Evolutionary conservation across 2,113 vertebrate genomes (phyloP).

Genomic region (Centrocercus urophasianus): DNA sequence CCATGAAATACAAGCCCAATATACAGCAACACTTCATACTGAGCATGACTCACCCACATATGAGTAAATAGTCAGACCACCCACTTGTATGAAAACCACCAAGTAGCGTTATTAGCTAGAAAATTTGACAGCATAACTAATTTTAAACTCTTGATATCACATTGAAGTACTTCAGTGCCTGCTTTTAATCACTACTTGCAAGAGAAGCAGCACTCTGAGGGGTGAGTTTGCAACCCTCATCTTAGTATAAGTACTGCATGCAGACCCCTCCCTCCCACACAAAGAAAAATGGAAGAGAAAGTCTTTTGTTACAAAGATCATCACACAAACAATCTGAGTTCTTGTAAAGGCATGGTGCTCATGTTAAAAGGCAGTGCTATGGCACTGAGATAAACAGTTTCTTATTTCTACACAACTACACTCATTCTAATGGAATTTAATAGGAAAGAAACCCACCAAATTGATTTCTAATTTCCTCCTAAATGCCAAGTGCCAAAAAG

Average conservation of each 20-base stretch:
- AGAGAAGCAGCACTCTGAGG: not conserved
- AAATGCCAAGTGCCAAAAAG: not conserved
- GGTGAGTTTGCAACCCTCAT: not conserved
- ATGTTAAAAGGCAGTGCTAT: not conserved
- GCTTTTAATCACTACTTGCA: not conserved
- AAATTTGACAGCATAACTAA: not conserved
- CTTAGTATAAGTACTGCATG: fast-evolving
- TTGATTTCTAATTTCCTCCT: not conserved
- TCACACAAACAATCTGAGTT: not conserved
- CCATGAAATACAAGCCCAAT: not conserved
- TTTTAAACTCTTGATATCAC: not conserved
- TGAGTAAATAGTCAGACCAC: not conserved
- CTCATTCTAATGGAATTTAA: not conserved
- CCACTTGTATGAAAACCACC: not conserved
- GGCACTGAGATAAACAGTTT: not conserved
- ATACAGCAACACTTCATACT: not conserved
- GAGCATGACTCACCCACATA: not conserved
- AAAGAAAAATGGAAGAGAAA: not conserved
- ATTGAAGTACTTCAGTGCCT: not conserved
- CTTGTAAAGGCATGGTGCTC: not conserved
- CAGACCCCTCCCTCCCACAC: not conserved
- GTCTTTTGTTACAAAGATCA: not conserved
- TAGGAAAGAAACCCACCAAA: not conserved
- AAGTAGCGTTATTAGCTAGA: not conserved
- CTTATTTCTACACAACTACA: fast-evolving